Evolutionary conservation across 2,113 vertebrate genomes (phyloP).

Genomic region (Suncus etruscus): DNA sequence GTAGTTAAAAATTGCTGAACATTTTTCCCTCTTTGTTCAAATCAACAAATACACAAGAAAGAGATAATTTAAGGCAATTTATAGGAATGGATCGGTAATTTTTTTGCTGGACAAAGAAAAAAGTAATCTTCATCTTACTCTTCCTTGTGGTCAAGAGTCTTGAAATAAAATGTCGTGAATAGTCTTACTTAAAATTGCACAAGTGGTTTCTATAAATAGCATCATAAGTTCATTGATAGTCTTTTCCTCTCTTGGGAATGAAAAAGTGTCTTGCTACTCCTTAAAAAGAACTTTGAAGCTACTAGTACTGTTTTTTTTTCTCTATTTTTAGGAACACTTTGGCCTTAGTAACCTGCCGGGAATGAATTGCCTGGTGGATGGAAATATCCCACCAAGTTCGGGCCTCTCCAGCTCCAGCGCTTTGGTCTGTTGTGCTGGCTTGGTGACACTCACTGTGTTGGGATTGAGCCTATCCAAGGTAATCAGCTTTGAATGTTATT

Average conservation of each 20-base stretch:
- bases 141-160: not conserved
- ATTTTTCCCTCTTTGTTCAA: slow-evolving; percentile 47
- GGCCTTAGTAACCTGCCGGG: slow-evolving; percentile 88
- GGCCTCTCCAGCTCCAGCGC: slow-evolving; percentile 98
- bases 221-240: slow-evolving; percentile 13
- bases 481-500: slow-evolving; percentile 75
- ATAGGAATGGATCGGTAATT: slow-evolving; percentile 34
- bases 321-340: slow-evolving; percentile 92
- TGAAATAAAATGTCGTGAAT: slow-evolving; percentile 22
- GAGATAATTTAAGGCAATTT: slow-evolving; percentile 36
- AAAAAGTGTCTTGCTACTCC: slow-evolving; percentile 49
- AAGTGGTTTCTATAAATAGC: slow-evolving; percentile 31
- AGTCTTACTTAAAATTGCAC: not conserved
- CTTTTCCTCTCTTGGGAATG: slow-evolving; percentile 25
- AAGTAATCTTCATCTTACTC: slow-evolving; percentile 34
- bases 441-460: slow-evolving; percentile 93
- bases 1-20: slow-evolving; percentile 51
- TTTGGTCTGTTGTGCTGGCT: slow-evolving; percentile 96
- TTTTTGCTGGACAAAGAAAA: slow-evolving; percentile 54
- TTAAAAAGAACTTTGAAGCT: slow-evolving; percentile 79
- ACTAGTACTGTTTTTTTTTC: slow-evolving; percentile 75
- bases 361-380: slow-evolving; percentile 96
- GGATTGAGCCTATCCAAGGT: slow-evolving; percentile 95
- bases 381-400: slow-evolving; percentile 95
- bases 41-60: slow-evolving; percentile 43